Percentiles rank a stretch among this genome's conserved stretches.
phyloP scores from a whole-genome alignment of 2,113 vertebrate genomes.

The Myotis davidii region DNA sequence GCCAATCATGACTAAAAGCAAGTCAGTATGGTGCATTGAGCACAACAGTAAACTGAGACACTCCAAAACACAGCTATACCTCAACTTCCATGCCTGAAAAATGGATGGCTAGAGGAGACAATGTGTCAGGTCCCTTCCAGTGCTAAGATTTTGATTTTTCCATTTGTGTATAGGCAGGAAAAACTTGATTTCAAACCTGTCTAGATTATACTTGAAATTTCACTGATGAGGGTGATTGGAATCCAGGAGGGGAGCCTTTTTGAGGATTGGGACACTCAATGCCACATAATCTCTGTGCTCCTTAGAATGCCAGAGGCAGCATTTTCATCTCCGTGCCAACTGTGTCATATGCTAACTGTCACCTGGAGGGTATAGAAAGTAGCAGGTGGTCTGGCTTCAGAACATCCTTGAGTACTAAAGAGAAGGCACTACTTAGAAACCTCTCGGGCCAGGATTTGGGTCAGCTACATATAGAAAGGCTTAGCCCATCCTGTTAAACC shows the following conservation, averaged over 20 bases:
- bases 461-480: constrained; percentile 45
- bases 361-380: neutral
- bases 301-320: neutral
- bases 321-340: neutral
- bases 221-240: neutral
- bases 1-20: neutral
- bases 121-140: neutral
- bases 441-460: constrained; percentile 28
- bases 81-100: neutral
- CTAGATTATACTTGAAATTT: neutral
- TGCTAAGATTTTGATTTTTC: neutral
- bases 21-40: neutral
- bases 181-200: neutral
- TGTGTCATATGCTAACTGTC: neutral
- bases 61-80: neutral
- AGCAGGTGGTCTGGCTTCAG: neutral
- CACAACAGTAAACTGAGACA: neutral
- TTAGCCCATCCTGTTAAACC: neutral
- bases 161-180: neutral
- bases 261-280: neutral
- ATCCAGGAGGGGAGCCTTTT: neutral
- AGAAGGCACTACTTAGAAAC: constrained; percentile 24
- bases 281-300: neutral
- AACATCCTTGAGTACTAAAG: neutral
- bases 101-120: neutral